Evolutionary conservation across 2,797 vertebrate genomes (phyloP).

Genomic region (Cephalopachus bancanus): DNA sequence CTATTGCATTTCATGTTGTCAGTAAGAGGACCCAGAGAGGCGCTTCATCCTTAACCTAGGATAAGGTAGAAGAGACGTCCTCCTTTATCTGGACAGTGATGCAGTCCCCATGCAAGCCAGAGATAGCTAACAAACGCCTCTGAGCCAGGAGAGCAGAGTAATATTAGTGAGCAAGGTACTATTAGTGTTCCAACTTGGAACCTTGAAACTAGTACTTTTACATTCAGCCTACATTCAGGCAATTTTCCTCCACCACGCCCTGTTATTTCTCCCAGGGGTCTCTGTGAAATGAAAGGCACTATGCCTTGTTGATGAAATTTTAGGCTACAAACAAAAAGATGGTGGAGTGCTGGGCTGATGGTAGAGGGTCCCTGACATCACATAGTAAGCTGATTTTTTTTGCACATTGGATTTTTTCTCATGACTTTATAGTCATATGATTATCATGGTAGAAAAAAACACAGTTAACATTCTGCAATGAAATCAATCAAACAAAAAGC

Average conservation of each 20-base stretch:
- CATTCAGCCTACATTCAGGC: not conserved
- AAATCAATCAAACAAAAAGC: constrained; percentile 19
- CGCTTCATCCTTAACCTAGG: not conserved
- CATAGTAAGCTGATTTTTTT: not conserved
- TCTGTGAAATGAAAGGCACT: constrained; percentile 65
- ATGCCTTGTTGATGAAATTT: constrained; percentile 59
- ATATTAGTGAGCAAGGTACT: not conserved
- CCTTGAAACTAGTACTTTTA: not conserved
- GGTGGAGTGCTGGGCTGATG: not conserved
- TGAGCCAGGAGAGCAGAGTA: not conserved
- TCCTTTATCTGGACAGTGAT: not conserved
- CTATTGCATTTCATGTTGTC: not conserved
- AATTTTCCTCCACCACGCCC: not conserved
- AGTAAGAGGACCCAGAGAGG: not conserved
- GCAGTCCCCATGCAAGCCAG: not conserved
- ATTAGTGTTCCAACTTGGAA: not conserved
- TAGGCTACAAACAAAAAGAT: constrained; percentile 41
- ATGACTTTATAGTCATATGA: not conserved
- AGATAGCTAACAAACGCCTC: not conserved
- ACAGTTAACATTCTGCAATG: constrained; percentile 30
- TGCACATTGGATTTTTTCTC: not conserved
- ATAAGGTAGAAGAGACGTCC: not conserved
- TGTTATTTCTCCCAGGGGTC: constrained; percentile 38
- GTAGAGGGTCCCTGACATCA: not conserved
- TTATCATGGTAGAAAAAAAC: constrained; percentile 2